Evolutionary conservation across 2,888 invertebrate species (phyloP).

Genomic region (Orchesella flavescens): DNA sequence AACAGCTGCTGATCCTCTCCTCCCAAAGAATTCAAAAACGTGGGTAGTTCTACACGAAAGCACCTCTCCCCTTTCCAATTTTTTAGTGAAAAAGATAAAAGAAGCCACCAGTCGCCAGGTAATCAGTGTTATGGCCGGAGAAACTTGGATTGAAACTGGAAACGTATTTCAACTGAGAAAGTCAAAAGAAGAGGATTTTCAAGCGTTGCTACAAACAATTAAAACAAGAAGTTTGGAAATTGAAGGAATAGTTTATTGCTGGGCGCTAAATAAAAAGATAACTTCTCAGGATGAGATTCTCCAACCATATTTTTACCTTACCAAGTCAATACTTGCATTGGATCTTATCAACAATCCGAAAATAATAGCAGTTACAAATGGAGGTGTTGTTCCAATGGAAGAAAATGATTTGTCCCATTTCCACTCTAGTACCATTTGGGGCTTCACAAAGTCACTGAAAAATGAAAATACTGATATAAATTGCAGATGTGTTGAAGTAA

Average conservation of each 20-base stretch:
- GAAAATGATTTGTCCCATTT: neutral
- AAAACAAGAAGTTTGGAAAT: neutral
- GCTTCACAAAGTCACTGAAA: neutral
- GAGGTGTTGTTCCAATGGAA: neutral
- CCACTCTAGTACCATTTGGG: neutral
- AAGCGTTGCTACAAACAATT: neutral
- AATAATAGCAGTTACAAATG: neutral
- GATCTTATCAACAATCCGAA: neutral
- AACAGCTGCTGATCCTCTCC: neutral
- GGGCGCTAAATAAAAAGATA: conserved; percentile 21
- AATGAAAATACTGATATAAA: neutral
- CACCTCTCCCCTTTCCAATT: neutral
- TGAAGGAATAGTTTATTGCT: conserved; percentile 39
- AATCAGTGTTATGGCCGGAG: neutral
- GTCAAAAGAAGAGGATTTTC: neutral
- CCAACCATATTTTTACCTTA: neutral
- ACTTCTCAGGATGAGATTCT: neutral
- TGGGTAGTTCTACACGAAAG: conserved; percentile 12
- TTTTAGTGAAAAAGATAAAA: neutral
- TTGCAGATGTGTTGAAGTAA: neutral
- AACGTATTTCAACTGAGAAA: neutral
- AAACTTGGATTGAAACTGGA: neutral
- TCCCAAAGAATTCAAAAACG: neutral
- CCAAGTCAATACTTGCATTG: neutral
- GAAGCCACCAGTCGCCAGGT: neutral